Evolutionary conservation across 2,797 vertebrate genomes (phyloP), one percentile per base, ranked within the genome.

Genomic region (Cyprinella venusta): DNA sequence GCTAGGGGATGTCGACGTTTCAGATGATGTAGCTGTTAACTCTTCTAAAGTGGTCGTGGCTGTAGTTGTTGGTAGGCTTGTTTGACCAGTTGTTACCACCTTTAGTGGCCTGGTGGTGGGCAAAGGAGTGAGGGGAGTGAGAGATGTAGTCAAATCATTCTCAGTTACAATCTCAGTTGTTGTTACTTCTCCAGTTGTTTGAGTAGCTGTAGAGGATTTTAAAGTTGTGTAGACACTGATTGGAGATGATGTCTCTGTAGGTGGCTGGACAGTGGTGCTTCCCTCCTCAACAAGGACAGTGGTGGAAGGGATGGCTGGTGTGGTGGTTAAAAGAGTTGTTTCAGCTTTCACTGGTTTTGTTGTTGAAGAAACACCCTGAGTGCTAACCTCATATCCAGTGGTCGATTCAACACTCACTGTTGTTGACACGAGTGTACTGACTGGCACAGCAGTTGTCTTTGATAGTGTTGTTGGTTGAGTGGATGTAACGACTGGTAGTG

Each of bases 181-280:
- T 21, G 74, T 75, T 38, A 36, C 16, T 67, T 9, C 13, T 67
- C 33, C 33, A 38, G 64, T 67, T 36, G 64, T 67, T 38, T 70
- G 40, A n/a, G 38, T 16, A 13, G 67, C 13, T 16, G 19, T 33
- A 6, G 64, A 30, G n/a, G 56, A 42, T 79, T 56, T 16, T 3
- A 64, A 76, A 21, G 84, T 81, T 18, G 70, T 56, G 64, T 4
- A 36, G 16, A 67, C 13, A 36, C 16, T 38, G 59, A 24, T n/a
- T 63, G 79, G 26, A 59, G n/a, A 7, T 18, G 68, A 24, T 8
- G 77, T 36, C 2, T 36, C n/a, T 78, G 67, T 56, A 8, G 26
- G 4, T 45, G 30, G 24, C 67, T 68, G 19, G 6, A 78, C 76
- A 50, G 86, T 82, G 6, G 67, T 61, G 13, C 40, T 79, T 42